Conservation (phyloP, 2,888 invertebrate genomes). For the Drosophila parthenogenetica region DNA sequence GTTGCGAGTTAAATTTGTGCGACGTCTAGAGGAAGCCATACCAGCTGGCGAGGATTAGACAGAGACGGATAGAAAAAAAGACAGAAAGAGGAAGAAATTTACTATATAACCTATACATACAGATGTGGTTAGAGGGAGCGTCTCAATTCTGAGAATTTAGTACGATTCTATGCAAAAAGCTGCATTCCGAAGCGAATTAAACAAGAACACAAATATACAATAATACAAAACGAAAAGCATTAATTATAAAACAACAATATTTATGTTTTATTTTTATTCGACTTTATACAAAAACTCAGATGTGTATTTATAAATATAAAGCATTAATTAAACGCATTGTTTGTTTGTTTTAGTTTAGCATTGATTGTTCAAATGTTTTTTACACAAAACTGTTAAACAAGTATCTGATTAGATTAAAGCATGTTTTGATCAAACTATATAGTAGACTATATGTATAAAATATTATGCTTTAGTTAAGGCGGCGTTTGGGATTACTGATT, state of each 20-base stretch:
- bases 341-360: conserved; percentile 9
- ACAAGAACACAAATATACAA: conserved; percentile 25
- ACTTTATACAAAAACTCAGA: conserved; percentile 67
- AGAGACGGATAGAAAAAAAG: conserved; percentile 9
- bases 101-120: conserved; percentile 7
- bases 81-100: conserved; percentile 32
- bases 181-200: conserved; percentile 65
- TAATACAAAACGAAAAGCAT: conserved; percentile 39
- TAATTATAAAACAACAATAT: conserved; percentile 46
- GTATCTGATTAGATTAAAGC: conserved; percentile 40
- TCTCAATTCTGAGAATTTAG: conserved; percentile 37
- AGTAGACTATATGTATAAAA: conserved; percentile 1
- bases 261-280: conserved; percentile 67
- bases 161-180: conserved; percentile 36
- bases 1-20: conserved; percentile 96
- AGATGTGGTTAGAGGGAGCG: conserved; percentile 23
- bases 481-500: conserved; percentile 14
- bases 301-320: conserved; percentile 33
- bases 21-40: conserved; percentile 97
- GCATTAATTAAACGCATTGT: conserved; percentile 17
- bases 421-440: conserved; percentile 3
- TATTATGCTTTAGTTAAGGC: conserved; percentile 27
- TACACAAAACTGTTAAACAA: conserved; percentile 26
- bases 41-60: conserved; percentile 98
- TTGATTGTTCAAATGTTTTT: conserved; percentile 2